A percentile compares a stretch with the other conserved stretches of the same genome.
These are phyloP conservation scores for Sebastiscus albofasciatus DNA, from an alignment of 2,797 vertebrate genomes.

Conservation along the genomic window DNA sequence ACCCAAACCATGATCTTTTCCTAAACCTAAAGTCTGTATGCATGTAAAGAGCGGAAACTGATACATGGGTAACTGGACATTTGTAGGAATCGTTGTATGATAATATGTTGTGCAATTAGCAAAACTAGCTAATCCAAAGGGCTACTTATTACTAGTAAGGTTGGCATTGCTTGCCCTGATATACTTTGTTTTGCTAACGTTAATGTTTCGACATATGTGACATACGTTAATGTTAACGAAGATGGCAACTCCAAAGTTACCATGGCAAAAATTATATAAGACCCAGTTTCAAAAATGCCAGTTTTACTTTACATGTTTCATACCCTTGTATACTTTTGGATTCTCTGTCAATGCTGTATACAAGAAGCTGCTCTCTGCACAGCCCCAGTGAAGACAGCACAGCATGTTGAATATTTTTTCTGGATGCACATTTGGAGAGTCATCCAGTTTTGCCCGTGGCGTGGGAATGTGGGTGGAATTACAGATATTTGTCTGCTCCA, in stretches of 20 bases:
- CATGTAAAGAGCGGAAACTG: too few species aligned
- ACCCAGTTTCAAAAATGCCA: not conserved
- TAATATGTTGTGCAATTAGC: too few species aligned
- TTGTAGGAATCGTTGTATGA: too few species aligned
- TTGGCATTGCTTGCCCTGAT: not conserved
- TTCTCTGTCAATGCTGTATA: not conserved
- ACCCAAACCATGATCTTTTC: too few species aligned
- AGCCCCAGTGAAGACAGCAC: not conserved
- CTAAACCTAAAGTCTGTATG: too few species aligned
- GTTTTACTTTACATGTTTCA: not conserved
- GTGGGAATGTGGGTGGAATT: slow-evolving; percentile 20
- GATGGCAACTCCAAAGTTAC: not conserved
- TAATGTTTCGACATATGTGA: too few species aligned
- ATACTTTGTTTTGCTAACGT: not conserved
- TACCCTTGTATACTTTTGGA: not conserved
- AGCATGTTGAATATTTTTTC: not conserved
- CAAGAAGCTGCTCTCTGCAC: not conserved
- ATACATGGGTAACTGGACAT: too few species aligned
- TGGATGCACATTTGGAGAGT: not conserved
- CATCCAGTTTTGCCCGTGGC: not conserved
- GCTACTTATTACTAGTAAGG: not conserved
- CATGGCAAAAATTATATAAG: not conserved
- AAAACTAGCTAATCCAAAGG: too few species aligned
- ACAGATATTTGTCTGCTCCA: slow-evolving; percentile 32
- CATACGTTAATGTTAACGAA: too few species aligned